phyloP scores from a whole-genome alignment of 2,797 vertebrate species.

The Amphiprion clarkii region DNA sequence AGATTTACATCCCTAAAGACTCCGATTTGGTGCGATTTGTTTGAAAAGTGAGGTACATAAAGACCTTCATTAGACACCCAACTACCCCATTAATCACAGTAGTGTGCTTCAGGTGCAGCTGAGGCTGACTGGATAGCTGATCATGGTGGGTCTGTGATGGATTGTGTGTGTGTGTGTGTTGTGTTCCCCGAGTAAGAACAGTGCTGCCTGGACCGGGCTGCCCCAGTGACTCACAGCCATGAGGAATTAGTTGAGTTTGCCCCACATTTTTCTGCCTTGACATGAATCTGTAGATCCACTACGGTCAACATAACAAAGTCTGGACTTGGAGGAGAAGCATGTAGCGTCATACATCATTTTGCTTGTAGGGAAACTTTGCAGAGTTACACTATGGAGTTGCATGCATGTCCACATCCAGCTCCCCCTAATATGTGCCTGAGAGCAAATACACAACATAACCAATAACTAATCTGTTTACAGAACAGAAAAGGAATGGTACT shows the following conservation, averaged over 20 bases:
- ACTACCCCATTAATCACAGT: constrained; percentile 65
- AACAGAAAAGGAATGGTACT: background rate
- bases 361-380: constrained; percentile 24
- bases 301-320: constrained; percentile 42
- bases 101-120: constrained; percentile 47
- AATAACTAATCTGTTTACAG: constrained; percentile 25
- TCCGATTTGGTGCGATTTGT: constrained; percentile 29
- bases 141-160: constrained; percentile 54
- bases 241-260: constrained; percentile 64
- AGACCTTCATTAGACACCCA: constrained; percentile 55
- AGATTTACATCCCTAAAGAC: constrained; percentile 8
- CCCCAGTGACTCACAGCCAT: constrained; percentile 57
- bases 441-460: background rate
- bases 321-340: constrained; percentile 35
- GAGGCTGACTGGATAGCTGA: constrained; percentile 55
- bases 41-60: constrained; percentile 58
- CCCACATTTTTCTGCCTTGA: constrained; percentile 53
- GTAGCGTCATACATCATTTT: constrained; percentile 58
- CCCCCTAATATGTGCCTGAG: constrained; percentile 7
- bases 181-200: constrained; percentile 37
- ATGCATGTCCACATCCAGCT: constrained; percentile 21
- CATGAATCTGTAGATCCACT: constrained; percentile 51
- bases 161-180: constrained; percentile 52
- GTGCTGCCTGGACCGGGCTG: constrained; percentile 38
- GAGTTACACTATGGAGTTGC: constrained; percentile 30